Evolutionary conservation across 2,113 vertebrate species (phyloP), one percentile per base, ranked within the genome.

Genomic region (Puntigrus tetrazona): DNA sequence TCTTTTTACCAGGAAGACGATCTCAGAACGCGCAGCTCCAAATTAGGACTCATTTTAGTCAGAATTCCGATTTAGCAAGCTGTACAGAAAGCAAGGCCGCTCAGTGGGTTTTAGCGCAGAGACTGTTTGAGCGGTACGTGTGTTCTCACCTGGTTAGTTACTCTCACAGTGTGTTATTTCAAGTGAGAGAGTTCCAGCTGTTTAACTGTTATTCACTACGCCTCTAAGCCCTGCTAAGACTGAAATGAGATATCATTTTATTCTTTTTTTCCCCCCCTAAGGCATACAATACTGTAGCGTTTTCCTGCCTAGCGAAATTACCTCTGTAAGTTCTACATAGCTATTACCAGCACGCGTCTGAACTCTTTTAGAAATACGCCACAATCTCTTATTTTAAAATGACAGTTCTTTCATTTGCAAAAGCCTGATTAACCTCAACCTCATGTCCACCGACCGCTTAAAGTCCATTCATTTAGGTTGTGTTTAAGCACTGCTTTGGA

Each of bases 131-230:
- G 2, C 10, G 36, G 75, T 55, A 22, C 20, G 13, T 38, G 52
- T 3, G 1, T 27, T 41, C n/a, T 78, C 76, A 78, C 34, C 10
- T 36, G 52, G 34, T 78, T 78, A 78, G 22, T n/a, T 25, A 25
- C 75, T 57, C 34, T 38, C 75, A 78, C 75, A 25, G 50, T 22
- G 9, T 57, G 69, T 25, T 13, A 59, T 57, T 57, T 57, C 29
- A 78, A 78, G 75, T 57, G 31, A 78, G 57, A 57, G 52, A 38
- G 34, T 16, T 78, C 76, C 52, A 78, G 52, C 52, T 41, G 75
- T 57, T 38, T 78, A 57, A 38, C 36, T 7, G 31, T 59, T 59
- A 25, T 38, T 16, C 52, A 59, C 50, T 8, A 38, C 29, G n/a
- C 36, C 45, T 34, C 9, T 16, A 34, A 59, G 38, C 52, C 52